phyloP scores from a whole-genome alignment of 1,140 invertebrate species.

The Eubasilissa regina region DNA sequence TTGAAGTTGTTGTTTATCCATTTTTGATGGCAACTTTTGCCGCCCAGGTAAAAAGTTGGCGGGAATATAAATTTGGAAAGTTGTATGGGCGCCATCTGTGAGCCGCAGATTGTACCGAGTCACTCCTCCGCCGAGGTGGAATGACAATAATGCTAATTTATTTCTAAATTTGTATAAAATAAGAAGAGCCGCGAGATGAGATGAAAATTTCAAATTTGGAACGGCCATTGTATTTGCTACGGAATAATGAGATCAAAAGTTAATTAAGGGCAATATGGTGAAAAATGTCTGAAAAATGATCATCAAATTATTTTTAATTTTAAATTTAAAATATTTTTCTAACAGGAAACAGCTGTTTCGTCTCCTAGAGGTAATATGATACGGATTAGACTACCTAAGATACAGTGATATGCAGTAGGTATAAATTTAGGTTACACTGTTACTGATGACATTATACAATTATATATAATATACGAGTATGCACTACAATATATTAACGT shows the following conservation, averaged over 20 bases:
- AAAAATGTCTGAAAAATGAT: not conserved
- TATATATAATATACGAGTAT: no score
- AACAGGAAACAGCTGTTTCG: no score
- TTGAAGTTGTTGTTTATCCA: conserved; percentile 51
- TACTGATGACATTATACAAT: no score
- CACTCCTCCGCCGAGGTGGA: conserved; percentile 21
- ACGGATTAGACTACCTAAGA: no score
- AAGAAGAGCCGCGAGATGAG: conserved; percentile 1
- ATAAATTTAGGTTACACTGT: no score
- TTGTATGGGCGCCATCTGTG: conserved; percentile 42
- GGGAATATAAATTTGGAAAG: conserved; percentile 53
- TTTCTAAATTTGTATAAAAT: conserved; percentile 46
- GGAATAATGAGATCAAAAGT: conserved; percentile 5
- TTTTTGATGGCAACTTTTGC: conserved; percentile 44
- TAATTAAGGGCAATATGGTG: not conserved
- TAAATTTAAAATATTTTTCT: no score
- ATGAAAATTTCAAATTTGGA: conserved; percentile 19
- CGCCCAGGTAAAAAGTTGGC: conserved; percentile 49
- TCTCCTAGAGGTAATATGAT: no score
- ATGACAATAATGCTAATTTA: conserved; percentile 45
- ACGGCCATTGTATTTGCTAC: not conserved
- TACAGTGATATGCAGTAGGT: no score
- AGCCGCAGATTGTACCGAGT: conserved; percentile 45
- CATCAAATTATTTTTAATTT: no score
- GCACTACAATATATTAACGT: no score